Conservation (phyloP, 1,140 invertebrate genomes). For the Agraylea sexmaculata region DNA sequence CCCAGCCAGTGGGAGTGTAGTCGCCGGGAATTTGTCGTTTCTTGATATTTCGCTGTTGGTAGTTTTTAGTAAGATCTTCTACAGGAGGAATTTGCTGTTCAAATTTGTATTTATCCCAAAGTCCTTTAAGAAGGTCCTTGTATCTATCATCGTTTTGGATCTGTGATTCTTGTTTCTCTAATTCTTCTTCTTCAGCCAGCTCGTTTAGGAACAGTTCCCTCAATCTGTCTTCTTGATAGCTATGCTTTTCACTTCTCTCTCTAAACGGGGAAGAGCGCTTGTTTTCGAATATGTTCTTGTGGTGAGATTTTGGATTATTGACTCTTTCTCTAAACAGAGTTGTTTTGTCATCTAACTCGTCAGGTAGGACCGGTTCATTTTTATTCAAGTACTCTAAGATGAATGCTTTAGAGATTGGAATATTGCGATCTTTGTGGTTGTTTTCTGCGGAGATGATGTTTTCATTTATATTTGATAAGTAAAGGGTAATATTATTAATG, state of each 20-base stretch:
- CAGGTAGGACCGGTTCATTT: conserved; percentile 13
- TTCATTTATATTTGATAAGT: not conserved
- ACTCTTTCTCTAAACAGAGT: conserved; percentile 17
- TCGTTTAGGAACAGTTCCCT: conserved; percentile 44
- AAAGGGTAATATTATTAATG: too few species aligned
- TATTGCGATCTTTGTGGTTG: too few species aligned
- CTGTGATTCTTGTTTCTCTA: conserved; percentile 31
- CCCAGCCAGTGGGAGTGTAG: conserved; percentile 25
- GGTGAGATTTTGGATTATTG: conserved; percentile 10
- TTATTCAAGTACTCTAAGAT: conserved; percentile 13
- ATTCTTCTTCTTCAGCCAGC: conserved; percentile 33
- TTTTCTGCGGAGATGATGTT: too few species aligned
- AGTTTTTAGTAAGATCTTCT: conserved; percentile 32
- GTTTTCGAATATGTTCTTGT: not conserved
- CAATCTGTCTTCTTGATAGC: conserved; percentile 41
- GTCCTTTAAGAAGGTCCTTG: conserved; percentile 40
- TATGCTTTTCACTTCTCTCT: conserved; percentile 30
- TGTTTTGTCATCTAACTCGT: conserved; percentile 13
- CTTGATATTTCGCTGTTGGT: conserved; percentile 36
- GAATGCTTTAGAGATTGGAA: conserved; percentile 3
- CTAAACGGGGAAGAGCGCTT: conserved; percentile 38
- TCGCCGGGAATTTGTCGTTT: conserved; percentile 20
- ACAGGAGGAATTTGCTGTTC: conserved; percentile 23
- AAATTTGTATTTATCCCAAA: conserved; percentile 49
- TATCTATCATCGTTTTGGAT: conserved; percentile 41